Evolutionary conservation across 2,797 vertebrate genomes (phyloP).

Genomic region (Helarctos malayanus): DNA sequence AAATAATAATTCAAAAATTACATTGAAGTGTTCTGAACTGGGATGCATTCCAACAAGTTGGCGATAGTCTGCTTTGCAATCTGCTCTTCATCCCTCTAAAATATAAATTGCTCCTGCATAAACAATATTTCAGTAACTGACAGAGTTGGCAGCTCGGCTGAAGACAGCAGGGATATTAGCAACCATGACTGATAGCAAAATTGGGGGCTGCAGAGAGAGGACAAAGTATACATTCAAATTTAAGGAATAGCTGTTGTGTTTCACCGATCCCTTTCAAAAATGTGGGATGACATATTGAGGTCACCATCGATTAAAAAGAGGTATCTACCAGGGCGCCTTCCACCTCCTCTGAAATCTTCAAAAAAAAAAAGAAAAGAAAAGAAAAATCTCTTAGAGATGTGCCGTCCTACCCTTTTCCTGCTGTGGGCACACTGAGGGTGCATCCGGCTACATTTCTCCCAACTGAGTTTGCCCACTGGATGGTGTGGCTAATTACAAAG

Average conservation of each 20-base stretch:
- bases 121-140: constrained; percentile 76
- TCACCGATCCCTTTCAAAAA: constrained; percentile 65
- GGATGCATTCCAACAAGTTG: constrained; percentile 3
- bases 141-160: constrained; percentile 72
- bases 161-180: constrained; percentile 71
- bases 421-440: neutral
- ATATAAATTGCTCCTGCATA: constrained; percentile 72
- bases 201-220: constrained; percentile 57
- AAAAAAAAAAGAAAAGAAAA: neutral
- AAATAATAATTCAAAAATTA: constrained; percentile 70
- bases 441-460: neutral
- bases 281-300: constrained; percentile 77
- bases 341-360: neutral
- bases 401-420: neutral
- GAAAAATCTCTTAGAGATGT: neutral
- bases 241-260: constrained; percentile 59
- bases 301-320: constrained; percentile 75
- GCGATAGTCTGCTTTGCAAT: constrained; percentile 57
- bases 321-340: neutral
- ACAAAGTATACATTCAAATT: constrained; percentile 71
- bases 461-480: neutral
- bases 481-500: neutral
- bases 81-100: constrained; percentile 73
- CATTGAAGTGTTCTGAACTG: constrained; percentile 10
- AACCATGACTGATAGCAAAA: constrained; percentile 78